phyloP scores from a whole-genome alignment of 2,797 vertebrate genomes.

The Esox lucius region DNA sequence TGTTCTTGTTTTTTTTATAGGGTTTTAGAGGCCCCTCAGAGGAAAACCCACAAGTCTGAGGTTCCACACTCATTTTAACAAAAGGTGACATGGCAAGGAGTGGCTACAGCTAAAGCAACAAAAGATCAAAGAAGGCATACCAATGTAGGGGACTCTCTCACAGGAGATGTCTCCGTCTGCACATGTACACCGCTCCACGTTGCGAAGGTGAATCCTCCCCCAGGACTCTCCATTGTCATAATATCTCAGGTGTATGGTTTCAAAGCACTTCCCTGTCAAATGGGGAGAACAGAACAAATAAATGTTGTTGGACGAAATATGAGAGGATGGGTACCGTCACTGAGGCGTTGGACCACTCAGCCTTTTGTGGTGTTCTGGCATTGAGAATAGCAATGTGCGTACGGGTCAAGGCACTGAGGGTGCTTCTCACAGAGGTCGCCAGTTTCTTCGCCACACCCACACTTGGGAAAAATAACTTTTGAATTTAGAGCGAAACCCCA shows the following conservation, averaged over 20 bases:
- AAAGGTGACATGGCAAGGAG: slow-evolving; percentile 16
- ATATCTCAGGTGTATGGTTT: slow-evolving; percentile 77
- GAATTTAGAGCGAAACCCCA: not conserved
- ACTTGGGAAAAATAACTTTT: not conserved
- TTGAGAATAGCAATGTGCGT: not conserved
- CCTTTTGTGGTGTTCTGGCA: slow-evolving; percentile 10
- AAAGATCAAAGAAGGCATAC: slow-evolving; percentile 60
- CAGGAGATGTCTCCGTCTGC: slow-evolving; percentile 65
- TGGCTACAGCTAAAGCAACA: slow-evolving; percentile 5
- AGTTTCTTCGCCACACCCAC: not conserved
- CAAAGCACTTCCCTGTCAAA: slow-evolving; percentile 86
- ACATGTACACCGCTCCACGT: slow-evolving; percentile 84
- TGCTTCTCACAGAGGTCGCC: not conserved
- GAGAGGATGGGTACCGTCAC: slow-evolving; percentile 38
- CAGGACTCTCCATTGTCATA: slow-evolving; percentile 83
- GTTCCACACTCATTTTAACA: slow-evolving; percentile 28
- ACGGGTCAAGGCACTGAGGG: not conserved
- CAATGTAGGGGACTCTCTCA: slow-evolving; percentile 68
- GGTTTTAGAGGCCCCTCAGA: not conserved
- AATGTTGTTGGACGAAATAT: slow-evolving; percentile 43
- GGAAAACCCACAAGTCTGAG: not conserved
- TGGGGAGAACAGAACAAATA: slow-evolving; percentile 30
- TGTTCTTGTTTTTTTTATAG: too few relatives aligned
- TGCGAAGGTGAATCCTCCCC: slow-evolving; percentile 81
- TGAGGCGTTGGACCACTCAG: slow-evolving; percentile 14